Percentiles rank a stretch among this genome's conserved stretches.
Evolutionary conservation across 1,140 invertebrate genomes (phyloP).

Genomic region (Anagrus nilaparvatae): DNA sequence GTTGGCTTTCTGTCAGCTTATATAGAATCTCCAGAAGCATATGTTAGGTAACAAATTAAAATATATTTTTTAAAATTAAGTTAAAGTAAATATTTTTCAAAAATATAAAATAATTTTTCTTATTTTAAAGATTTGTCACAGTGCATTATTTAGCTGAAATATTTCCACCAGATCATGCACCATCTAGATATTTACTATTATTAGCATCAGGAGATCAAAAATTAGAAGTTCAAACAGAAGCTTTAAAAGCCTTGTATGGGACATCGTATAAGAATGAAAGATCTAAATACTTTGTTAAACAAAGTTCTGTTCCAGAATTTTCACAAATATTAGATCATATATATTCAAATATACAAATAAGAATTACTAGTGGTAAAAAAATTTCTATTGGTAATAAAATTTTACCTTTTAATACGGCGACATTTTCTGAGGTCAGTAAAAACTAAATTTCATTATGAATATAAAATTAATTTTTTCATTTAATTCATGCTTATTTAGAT

Average conservation of each 20-base stretch:
- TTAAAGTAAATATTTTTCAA: neutral
- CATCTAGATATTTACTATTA: constrained; percentile 74
- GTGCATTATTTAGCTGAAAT: constrained; percentile 72
- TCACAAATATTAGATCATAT: constrained; percentile 52
- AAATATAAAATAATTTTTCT: constrained; percentile 5
- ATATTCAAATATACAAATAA: constrained; percentile 50
- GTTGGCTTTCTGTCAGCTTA: constrained; percentile 43
- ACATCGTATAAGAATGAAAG: constrained; percentile 42
- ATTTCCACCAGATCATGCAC: constrained; percentile 69
- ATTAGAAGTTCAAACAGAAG: constrained; percentile 66
- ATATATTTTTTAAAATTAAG: neutral
- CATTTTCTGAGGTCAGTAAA: constrained; percentile 45
- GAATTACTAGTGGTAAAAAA: constrained; percentile 43
- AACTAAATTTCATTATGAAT: constrained; percentile 7
- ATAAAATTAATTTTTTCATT: neutral
- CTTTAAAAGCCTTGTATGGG: constrained; percentile 59
- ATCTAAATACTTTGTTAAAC: constrained; percentile 25
- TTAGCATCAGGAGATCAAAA: constrained; percentile 75
- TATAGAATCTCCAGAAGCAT: constrained; percentile 32
- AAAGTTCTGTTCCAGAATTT: constrained; percentile 43
- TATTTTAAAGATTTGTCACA: constrained; percentile 54
- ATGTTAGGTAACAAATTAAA: constrained; percentile 25
- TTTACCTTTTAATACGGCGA: constrained; percentile 43
- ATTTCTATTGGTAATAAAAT: constrained; percentile 44
- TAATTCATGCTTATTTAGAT: constrained; percentile 44